Percentiles rank a stretch among this genome's conserved stretches.
These are phyloP conservation scores for Hoplias malabaricus DNA, from an alignment of 2,113 vertebrate genomes.

Conservation along the genomic window DNA sequence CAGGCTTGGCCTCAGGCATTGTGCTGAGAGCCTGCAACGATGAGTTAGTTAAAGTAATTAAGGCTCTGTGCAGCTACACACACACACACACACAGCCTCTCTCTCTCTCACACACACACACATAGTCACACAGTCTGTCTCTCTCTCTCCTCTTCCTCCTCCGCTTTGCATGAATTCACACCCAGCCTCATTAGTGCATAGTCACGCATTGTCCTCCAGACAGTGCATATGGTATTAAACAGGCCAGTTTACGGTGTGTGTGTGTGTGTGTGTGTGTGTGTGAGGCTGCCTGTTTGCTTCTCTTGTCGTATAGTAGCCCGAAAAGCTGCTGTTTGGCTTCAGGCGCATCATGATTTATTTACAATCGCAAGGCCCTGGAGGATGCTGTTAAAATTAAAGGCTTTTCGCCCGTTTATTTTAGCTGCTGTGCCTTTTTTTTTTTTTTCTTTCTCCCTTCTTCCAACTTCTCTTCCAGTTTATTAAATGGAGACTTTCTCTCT, in stretches of 20 bases:
- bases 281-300: conserved; percentile 52
- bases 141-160: conserved; percentile 59
- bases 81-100: conserved; percentile 36
- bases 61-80: conserved; percentile 55
- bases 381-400: conserved; percentile 71
- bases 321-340: conserved; percentile 71
- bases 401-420: conserved; percentile 70
- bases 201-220: conserved; percentile 69
- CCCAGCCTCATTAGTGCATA: conserved; percentile 71
- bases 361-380: conserved; percentile 73
- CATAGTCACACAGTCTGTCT: conserved; percentile 36
- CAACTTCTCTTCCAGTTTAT: conserved; percentile 26
- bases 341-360: conserved; percentile 81
- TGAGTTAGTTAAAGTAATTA: conserved; percentile 78
- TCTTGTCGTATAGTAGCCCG: conserved; percentile 59
- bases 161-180: conserved; percentile 69
- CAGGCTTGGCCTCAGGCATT: conserved; percentile 72
- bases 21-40: conserved; percentile 67
- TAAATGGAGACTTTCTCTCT: neutral
- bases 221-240: conserved; percentile 69
- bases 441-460: no score
- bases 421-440: no score
- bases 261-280: conserved; percentile 23
- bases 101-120: conserved; percentile 28
- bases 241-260: conserved; percentile 51